Conservation (phyloP, 64 coral and sea anemone genomes). For the Actinia equina region DNA sequence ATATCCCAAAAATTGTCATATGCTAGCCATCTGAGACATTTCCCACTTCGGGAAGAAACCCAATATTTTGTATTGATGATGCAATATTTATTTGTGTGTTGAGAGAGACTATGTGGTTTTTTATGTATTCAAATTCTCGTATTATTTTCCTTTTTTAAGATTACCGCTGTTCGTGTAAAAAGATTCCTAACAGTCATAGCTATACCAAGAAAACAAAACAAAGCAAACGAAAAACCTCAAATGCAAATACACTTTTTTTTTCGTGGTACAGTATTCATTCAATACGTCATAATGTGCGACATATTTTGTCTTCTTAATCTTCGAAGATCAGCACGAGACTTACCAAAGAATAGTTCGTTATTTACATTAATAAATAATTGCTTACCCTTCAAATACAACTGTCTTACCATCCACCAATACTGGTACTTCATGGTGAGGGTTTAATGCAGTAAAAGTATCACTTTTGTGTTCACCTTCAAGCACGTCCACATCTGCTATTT, state of each 20-base stretch:
- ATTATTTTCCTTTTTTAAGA: not conserved
- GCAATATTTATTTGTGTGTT: not conserved
- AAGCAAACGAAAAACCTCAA: not conserved
- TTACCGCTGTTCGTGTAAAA: not conserved
- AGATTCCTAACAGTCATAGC: too few relatives aligned
- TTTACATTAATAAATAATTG: not conserved
- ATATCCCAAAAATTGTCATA: not conserved
- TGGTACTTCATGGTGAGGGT: slow-evolving; percentile 76
- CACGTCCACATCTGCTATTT: slow-evolving; percentile 60
- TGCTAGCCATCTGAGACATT: not conserved
- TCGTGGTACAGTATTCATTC: not conserved
- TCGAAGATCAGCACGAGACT: not conserved
- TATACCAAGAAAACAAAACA: not conserved
- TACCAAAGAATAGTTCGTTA: not conserved
- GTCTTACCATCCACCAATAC: slow-evolving; percentile 56
- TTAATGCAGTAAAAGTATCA: slow-evolving; percentile 41
- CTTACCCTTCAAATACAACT: slow-evolving; percentile 73
- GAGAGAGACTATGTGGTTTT: not conserved
- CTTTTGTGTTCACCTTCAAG: slow-evolving; percentile 60
- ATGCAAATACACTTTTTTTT: not conserved
- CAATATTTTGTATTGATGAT: not conserved
- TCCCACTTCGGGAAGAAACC: not conserved
- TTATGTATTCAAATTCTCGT: not conserved
- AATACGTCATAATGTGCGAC: not conserved
- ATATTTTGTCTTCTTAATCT: not conserved